Evolutionary conservation across 2,797 vertebrate species (phyloP).

Genomic region (Chaetodon trifasciatus): DNA sequence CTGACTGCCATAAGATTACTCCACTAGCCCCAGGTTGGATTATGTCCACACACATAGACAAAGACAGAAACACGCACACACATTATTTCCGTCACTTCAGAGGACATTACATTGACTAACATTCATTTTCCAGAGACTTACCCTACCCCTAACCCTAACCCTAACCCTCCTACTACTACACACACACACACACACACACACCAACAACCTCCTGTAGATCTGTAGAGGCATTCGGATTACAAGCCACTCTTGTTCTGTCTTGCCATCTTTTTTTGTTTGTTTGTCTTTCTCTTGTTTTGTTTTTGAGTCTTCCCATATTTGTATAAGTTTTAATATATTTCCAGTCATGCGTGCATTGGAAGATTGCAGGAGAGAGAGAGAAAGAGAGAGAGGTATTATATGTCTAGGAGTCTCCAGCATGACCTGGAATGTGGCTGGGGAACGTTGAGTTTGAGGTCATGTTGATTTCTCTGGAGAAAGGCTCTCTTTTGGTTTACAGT

Average conservation of each 20-base stretch:
- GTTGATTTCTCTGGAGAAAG: slow-evolving; percentile 83
- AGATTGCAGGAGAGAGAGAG: slow-evolving; percentile 43
- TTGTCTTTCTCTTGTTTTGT: background rate
- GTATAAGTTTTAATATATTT: slow-evolving; percentile 57
- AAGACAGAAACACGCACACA: slow-evolving; percentile 2
- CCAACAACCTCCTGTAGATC: background rate
- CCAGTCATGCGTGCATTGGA: slow-evolving; percentile 47
- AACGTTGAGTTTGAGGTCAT: slow-evolving; percentile 74
- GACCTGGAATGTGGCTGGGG: slow-evolving; percentile 50
- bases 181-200: background rate
- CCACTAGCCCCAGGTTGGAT: slow-evolving; percentile 34
- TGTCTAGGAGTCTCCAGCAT: slow-evolving; percentile 54
- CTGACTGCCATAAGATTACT: slow-evolving; percentile 70
- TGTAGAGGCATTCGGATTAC: slow-evolving; percentile 30
- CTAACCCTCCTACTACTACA: too few relatives aligned
- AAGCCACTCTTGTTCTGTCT: slow-evolving; percentile 11
- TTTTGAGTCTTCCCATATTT: slow-evolving; percentile 39
- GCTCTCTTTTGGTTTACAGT: slow-evolving; percentile 64
- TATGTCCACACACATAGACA: slow-evolving; percentile 1
- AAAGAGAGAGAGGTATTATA: slow-evolving; percentile 43
- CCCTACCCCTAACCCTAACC: too few relatives aligned
- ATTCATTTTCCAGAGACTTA: too few relatives aligned
- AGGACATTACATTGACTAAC: too few relatives aligned
- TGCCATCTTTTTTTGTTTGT: slow-evolving; percentile 11
- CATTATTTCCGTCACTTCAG: too few relatives aligned